phyloP scores from a whole-genome alignment of 2,888 invertebrate genomes.

The Microplitis manilae region DNA sequence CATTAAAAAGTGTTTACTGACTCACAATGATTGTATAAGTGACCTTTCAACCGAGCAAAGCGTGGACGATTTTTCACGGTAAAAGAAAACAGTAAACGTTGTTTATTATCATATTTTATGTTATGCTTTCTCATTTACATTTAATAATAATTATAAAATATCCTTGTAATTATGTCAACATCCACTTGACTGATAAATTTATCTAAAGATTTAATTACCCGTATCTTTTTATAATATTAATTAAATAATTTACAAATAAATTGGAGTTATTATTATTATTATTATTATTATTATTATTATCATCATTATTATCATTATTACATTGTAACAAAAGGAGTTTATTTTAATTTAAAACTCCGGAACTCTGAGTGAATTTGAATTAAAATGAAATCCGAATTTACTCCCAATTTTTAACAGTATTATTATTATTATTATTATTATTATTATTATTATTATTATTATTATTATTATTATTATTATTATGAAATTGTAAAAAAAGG shows the following conservation, averaged over 20 bases:
- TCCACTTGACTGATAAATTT: not conserved
- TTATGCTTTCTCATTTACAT: not conserved
- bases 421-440: not conserved
- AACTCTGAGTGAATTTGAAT: no score
- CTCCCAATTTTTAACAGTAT: no score
- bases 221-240: not conserved
- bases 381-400: no score
- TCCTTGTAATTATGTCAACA: not conserved
- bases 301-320: not conserved
- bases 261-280: not conserved
- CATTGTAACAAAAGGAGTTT: no score
- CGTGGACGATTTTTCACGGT: not conserved
- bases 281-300: not conserved
- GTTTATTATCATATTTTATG: not conserved
- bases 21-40: not conserved
- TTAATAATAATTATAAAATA: not conserved
- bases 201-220: not conserved
- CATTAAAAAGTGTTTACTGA: not conserved
- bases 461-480: no score
- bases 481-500: no score
- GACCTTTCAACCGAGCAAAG: not conserved
- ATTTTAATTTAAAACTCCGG: no score
- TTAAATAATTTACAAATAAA: not conserved
- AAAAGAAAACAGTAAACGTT: not conserved
- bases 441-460: no score